Conservation (phyloP, 1,140 invertebrate genomes). For the Eumeta japonica region DNA sequence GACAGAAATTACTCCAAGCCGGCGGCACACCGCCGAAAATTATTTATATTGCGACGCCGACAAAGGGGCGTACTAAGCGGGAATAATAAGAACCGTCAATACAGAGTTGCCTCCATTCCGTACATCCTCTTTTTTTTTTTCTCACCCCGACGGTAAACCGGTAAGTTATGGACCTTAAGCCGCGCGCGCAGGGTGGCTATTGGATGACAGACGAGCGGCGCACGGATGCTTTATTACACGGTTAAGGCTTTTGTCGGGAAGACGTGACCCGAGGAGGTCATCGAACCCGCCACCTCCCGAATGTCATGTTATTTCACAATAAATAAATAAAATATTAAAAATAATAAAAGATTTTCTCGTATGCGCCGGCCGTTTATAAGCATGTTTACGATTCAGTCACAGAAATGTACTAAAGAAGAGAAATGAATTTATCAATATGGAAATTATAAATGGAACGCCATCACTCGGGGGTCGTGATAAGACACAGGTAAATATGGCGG, state of each 20-base stretch:
- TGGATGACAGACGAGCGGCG: constrained; percentile 44
- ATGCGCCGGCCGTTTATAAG: too few species aligned
- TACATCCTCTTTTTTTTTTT: constrained; percentile 24
- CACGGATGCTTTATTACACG: constrained; percentile 37
- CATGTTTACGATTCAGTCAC: too few species aligned
- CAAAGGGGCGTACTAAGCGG: constrained; percentile 26
- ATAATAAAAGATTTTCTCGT: too few species aligned
- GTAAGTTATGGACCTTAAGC: constrained; percentile 39
- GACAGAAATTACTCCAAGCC: too few species aligned
- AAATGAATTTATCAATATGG: too few species aligned
- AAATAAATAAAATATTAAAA: too few species aligned
- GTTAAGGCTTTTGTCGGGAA: constrained; percentile 28
- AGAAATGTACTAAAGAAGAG: too few species aligned
- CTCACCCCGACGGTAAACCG: constrained; percentile 39
- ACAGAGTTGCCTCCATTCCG: too few species aligned
- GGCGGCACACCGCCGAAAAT: too few species aligned
- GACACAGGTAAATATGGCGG: too few species aligned
- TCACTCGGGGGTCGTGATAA: too few species aligned
- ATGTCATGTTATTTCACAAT: constrained; percentile 34
- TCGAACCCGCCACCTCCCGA: constrained; percentile 29
- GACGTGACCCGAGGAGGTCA: constrained; percentile 34
- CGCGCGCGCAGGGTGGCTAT: constrained; percentile 23
- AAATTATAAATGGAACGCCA: too few species aligned
- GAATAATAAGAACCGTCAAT: constrained; percentile 37
- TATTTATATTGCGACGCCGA: constrained; percentile 24